These are phyloP conservation scores for Echiichthys vipera DNA, from an alignment of 2,797 vertebrate genomes.

Conservation along the genomic window DNA sequence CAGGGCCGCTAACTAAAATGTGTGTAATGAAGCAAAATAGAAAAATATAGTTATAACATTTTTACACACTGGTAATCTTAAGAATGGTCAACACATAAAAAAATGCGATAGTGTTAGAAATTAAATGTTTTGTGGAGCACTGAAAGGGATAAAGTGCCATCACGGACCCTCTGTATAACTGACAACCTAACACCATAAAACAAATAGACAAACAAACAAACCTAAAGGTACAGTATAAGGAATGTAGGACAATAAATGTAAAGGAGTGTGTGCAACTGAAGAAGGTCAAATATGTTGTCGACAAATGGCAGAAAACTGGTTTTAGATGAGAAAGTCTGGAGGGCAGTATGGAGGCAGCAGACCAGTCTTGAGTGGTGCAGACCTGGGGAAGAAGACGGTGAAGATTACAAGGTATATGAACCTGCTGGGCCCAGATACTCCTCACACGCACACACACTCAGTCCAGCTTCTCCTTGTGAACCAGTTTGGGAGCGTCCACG, in stretches of 20 bases:
- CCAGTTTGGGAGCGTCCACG: conserved; percentile 95
- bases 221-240: not conserved
- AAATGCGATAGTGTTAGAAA: not conserved
- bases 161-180: conserved; percentile 3
- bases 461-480: conserved; percentile 99
- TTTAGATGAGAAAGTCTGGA: conserved; percentile 10
- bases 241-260: not conserved
- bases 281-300: not conserved
- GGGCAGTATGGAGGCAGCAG: conserved; percentile 37
- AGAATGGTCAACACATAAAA: not conserved
- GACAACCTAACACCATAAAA: not conserved
- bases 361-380: conserved; percentile 85
- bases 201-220: not conserved
- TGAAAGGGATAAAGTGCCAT: conserved; percentile 10
- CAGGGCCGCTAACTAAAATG: not conserved
- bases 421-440: conserved; percentile 85
- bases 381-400: conserved; percentile 60
- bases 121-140: not conserved
- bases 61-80: not conserved
- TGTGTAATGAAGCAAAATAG: not conserved
- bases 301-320: conserved; percentile 8
- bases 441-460: conserved; percentile 80
- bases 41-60: not conserved
- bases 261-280: conserved; percentile 23
- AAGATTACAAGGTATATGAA: conserved; percentile 68